Evolutionary conservation across 2,113 vertebrate species (phyloP).

Genomic region (Turnix velox): DNA sequence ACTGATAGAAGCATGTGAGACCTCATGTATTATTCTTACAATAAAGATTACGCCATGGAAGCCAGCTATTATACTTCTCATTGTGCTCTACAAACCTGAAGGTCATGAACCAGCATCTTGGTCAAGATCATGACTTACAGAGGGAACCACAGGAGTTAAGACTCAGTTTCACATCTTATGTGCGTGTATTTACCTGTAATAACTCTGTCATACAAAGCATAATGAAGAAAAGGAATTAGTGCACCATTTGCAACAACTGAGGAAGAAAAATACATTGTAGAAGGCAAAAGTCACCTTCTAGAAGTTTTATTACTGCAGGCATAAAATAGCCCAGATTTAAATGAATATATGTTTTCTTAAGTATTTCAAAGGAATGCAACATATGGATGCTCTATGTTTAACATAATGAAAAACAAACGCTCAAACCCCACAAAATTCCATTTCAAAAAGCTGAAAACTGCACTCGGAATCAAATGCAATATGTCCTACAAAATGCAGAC

Average conservation of each 20-base stretch:
- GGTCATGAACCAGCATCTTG: neutral
- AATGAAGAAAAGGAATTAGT: neutral
- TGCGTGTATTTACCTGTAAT: neutral
- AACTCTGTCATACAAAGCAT: neutral
- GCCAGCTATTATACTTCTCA: slow-evolving; percentile 9
- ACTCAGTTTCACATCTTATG: neutral
- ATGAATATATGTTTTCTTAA: slow-evolving; percentile 52
- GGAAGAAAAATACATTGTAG: neutral
- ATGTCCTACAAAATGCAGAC: slow-evolving; percentile 34
- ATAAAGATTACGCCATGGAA: slow-evolving; percentile 37
- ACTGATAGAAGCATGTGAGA: slow-evolving; percentile 15
- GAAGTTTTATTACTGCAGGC: slow-evolving; percentile 27
- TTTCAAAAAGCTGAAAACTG: slow-evolving; percentile 44
- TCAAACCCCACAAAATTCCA: slow-evolving; percentile 49
- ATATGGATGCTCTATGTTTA: slow-evolving; percentile 58
- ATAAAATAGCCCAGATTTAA: slow-evolving; percentile 60
- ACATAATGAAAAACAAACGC: slow-evolving; percentile 57
- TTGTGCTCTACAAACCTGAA: neutral
- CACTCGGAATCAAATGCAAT: slow-evolving; percentile 33
- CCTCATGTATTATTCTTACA: slow-evolving; percentile 59
- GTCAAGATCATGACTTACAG: neutral
- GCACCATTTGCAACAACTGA: neutral
- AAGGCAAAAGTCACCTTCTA: slow-evolving; percentile 1
- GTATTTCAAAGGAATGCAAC: slow-evolving; percentile 49
- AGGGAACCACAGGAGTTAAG: neutral